These are phyloP conservation scores for Siphlonurus alternatus DNA, from an alignment of 2,888 invertebrate species.

Conservation along the genomic window DNA sequence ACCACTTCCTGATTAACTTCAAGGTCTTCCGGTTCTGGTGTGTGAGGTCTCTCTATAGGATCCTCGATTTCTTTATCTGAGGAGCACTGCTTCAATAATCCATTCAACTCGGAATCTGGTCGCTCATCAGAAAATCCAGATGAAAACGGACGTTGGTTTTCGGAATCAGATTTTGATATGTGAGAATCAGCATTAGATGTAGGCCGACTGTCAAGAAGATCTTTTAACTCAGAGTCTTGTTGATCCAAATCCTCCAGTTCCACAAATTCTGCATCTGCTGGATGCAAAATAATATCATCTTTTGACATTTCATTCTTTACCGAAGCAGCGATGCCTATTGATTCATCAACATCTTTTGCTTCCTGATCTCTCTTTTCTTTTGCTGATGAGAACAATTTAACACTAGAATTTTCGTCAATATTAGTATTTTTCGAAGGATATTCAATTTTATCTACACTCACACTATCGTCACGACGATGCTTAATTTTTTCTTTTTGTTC, in stretches of 20 bases:
- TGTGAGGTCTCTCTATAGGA: conserved; percentile 34
- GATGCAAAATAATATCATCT: too few relatives aligned
- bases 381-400: too few relatives aligned
- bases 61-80: conserved; percentile 23
- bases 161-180: conserved; percentile 25
- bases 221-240: conserved; percentile 31
- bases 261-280: conserved; percentile 21
- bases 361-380: conserved; percentile 14
- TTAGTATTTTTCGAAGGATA: too few relatives aligned
- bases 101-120: conserved; percentile 27
- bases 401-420: too few relatives aligned
- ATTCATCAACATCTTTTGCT: conserved; percentile 10
- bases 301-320: too few relatives aligned
- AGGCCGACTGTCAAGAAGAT: conserved; percentile 29
- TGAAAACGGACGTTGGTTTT: too few relatives aligned
- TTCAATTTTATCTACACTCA: too few relatives aligned
- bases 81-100: conserved; percentile 24
- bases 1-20: too few relatives aligned
- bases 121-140: conserved; percentile 27
- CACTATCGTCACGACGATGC: too few relatives aligned
- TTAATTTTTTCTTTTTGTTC: too few relatives aligned
- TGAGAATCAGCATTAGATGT: conserved; percentile 18
- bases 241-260: conserved; percentile 23
- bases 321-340: background rate
- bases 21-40: conserved; percentile 31